Evolutionary conservation across 2,888 invertebrate species (phyloP), one percentile per base, ranked within the genome.

Genomic region (Acleris sparsana): DNA sequence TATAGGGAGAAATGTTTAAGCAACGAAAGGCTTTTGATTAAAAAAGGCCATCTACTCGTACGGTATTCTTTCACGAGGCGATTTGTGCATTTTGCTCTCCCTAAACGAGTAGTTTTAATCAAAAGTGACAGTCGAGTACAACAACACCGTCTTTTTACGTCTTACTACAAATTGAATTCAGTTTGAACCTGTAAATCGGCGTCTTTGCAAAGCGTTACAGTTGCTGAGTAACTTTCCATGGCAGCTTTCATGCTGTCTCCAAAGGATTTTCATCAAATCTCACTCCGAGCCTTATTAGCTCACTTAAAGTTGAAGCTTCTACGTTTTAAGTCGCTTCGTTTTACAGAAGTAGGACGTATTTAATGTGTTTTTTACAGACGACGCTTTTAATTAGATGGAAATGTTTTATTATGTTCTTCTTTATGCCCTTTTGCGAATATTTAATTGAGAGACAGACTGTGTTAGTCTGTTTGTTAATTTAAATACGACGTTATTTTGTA

Each of bases 181-280:
- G 33, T 33, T 53, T 11, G 29, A 33, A 53, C 17, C 33, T 33
- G 13, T 33, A 33, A 53, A 18, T 53, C 53, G 7, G 33, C 4
- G 46, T 39, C 39, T 39, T 13, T 39, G 11, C 39, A 39, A 39
- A 39, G 39, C 39, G 4, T 13, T 39, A 39, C 2, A 49, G 64
- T 61, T 39, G 46, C 52, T 48, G 55, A 56, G 33, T 46, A 62
- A 66, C 52, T 57, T 61, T 49, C 39, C 52, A 46, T 52, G 56
- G 51, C 49, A 18, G 57, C 65, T 56, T 61, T 66, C 53, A 62
- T 62, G 66, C 53, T 43, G 59, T 62, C 61, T 56, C 56, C 56
- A 52, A 66, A 62, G 57, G 66, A 56, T 57, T 62, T 57, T 46
- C 61, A 61, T 66, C 64, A 55, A 60, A 60, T 53, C 65, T 61